These are phyloP conservation scores for Zosterops hypoxanthus DNA, from an alignment of 2,113 vertebrate species.

Conservation along the genomic window DNA sequence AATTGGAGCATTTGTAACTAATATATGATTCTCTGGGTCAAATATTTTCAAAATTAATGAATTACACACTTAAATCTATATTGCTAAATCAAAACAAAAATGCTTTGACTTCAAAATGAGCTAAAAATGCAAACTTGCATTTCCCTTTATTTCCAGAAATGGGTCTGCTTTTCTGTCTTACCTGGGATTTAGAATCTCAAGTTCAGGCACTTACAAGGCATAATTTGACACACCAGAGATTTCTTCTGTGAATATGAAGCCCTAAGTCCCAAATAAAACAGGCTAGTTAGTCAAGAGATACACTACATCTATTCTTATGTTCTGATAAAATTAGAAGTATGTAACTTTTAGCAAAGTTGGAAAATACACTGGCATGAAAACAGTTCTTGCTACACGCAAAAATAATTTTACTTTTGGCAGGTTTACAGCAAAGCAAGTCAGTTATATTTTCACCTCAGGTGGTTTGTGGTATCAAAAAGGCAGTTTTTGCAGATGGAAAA, in stretches of 20 bases:
- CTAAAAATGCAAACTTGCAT: neutral
- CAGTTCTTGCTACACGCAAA: slow-evolving; percentile 42
- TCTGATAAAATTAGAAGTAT: slow-evolving; percentile 11
- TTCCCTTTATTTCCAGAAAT: neutral
- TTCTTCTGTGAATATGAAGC: neutral
- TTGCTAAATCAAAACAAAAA: neutral
- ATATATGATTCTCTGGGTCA: neutral
- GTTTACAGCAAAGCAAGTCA: slow-evolving; percentile 49
- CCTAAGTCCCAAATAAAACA: neutral
- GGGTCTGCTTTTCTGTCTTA: neutral
- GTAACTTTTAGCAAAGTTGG: slow-evolving; percentile 38
- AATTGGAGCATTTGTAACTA: neutral
- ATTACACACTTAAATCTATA: neutral
- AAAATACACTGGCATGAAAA: neutral
- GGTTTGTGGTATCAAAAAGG: slow-evolving; percentile 61
- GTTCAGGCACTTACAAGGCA: neutral
- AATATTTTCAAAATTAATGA: neutral
- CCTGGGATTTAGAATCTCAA: neutral
- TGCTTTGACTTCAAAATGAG: neutral
- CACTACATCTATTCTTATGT: neutral
- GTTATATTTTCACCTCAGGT: slow-evolving; percentile 68
- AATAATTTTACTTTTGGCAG: slow-evolving; percentile 61
- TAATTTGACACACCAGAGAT: neutral
- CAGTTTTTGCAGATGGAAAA: slow-evolving; percentile 60
- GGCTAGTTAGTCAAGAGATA: neutral